These are phyloP conservation scores for Planococcus citri DNA, from an alignment of 1,140 invertebrate genomes.

Conservation along the genomic window DNA sequence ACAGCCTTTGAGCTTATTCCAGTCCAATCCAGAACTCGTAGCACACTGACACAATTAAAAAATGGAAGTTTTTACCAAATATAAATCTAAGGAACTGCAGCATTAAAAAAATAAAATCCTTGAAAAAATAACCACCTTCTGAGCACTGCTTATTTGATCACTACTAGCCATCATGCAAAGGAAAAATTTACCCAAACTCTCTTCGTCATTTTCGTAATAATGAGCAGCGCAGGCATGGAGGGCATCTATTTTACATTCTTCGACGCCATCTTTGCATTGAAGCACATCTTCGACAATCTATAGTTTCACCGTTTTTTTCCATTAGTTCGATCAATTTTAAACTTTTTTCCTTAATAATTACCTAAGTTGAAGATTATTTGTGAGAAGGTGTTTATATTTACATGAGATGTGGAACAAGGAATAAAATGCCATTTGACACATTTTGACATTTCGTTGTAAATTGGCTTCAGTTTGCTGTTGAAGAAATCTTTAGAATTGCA, in stretches of 20 bases:
- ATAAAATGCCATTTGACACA: background rate
- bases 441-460: background rate
- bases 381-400: background rate
- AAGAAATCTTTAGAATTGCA: background rate
- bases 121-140: too few relatives aligned
- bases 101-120: background rate
- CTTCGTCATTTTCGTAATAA: background rate
- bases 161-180: background rate
- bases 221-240: background rate
- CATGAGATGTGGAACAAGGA: background rate
- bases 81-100: background rate
- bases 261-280: background rate
- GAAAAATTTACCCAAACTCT: background rate
- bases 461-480: background rate
- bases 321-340: too few relatives aligned
- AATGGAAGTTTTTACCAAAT: too few relatives aligned
- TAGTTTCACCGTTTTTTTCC: too few relatives aligned
- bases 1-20: background rate
- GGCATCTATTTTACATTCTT: background rate
- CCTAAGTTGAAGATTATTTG: too few relatives aligned
- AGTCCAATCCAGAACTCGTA: background rate
- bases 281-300: background rate
- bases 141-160: background rate
- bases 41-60: background rate
- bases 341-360: too few relatives aligned